A percentile compares a stretch with the other conserved stretches of the same genome.
Conservation (phyloP, 2,888 invertebrate species). For the Torymus auratus region DNA sequence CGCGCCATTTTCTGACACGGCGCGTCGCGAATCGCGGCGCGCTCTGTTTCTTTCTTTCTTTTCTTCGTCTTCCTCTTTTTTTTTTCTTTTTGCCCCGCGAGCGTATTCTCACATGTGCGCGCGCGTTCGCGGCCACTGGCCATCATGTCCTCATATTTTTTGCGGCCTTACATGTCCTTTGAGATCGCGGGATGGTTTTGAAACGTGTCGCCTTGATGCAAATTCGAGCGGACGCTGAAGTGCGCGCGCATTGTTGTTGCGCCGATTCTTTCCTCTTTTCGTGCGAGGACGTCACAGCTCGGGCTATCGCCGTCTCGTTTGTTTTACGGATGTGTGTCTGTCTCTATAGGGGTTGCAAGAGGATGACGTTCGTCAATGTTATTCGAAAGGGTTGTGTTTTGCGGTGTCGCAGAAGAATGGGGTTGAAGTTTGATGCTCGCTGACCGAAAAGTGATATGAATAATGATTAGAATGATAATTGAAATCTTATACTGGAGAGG, state of each 20-base stretch:
- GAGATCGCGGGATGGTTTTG: conserved; percentile 43
- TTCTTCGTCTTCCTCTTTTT: neutral
- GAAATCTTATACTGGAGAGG: neutral
- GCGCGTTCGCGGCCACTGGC: conserved; percentile 1
- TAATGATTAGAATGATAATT: conserved; percentile 36
- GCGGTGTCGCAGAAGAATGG: conserved; percentile 6
- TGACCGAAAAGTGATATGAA: conserved; percentile 17
- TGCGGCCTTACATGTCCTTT: neutral
- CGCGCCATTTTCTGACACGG: conserved; percentile 10
- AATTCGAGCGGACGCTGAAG: conserved; percentile 34
- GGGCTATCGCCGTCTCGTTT: conserved; percentile 5
- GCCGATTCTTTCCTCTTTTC: neutral
- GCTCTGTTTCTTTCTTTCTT: conserved; percentile 22
- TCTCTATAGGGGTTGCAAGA: neutral
- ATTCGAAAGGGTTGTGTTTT: conserved; percentile 30
- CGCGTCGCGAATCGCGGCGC: conserved; percentile 36
- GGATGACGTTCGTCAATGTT: conserved; percentile 30
- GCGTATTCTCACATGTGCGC: neutral
- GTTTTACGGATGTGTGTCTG: conserved; percentile 5
- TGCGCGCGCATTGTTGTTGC: neutral
- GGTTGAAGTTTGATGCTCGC: neutral
- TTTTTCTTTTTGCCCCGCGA: neutral
- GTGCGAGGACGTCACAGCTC: conserved; percentile 13
- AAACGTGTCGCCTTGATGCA: conserved; percentile 31
- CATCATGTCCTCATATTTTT: neutral